A percentile compares a stretch with the other conserved stretches of the same genome.
These are phyloP conservation scores for Myiagra hebetior DNA, from an alignment of 2,113 vertebrate genomes.

Conservation along the genomic window DNA sequence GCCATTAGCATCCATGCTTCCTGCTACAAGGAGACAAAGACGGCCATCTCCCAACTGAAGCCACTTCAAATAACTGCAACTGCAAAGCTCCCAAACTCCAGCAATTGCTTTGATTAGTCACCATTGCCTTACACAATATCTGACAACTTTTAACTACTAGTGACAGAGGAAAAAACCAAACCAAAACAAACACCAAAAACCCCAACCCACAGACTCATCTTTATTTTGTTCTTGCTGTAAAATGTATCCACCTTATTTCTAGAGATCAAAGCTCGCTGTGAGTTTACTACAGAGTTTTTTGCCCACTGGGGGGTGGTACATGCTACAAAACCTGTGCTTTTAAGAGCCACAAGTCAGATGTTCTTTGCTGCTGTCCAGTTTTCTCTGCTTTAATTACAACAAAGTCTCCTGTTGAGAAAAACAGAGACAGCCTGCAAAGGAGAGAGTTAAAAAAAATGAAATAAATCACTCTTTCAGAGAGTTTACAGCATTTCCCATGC, in stretches of 20 bases:
- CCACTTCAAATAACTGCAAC: not conserved
- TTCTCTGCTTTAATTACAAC: slow-evolving; percentile 82
- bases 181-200: not conserved
- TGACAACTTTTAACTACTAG: not conserved
- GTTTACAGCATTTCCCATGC: slow-evolving; percentile 41
- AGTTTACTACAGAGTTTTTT: slow-evolving; percentile 86
- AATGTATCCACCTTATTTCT: slow-evolving; percentile 7
- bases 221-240: slow-evolving; percentile 6
- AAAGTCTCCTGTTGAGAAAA: slow-evolving; percentile 75
- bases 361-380: slow-evolving; percentile 76
- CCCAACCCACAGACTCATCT: not conserved
- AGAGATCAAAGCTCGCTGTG: slow-evolving; percentile 72
- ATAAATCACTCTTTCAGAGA: slow-evolving; percentile 30
- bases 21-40: slow-evolving; percentile 16
- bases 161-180: not conserved
- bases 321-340: slow-evolving; percentile 81
- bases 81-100: slow-evolving; percentile 34
- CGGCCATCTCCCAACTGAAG: slow-evolving; percentile 21
- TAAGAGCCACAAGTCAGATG: slow-evolving; percentile 73
- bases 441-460: not conserved
- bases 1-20: not conserved
- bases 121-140: not conserved
- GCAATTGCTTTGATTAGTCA: not conserved
- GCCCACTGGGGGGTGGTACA: slow-evolving; percentile 98
- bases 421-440: slow-evolving; percentile 63